A percentile compares a stretch with the other conserved stretches of the same genome.
Conservation (phyloP, 2,797 vertebrate species). For the Phaenicophaeus curvirostris region DNA sequence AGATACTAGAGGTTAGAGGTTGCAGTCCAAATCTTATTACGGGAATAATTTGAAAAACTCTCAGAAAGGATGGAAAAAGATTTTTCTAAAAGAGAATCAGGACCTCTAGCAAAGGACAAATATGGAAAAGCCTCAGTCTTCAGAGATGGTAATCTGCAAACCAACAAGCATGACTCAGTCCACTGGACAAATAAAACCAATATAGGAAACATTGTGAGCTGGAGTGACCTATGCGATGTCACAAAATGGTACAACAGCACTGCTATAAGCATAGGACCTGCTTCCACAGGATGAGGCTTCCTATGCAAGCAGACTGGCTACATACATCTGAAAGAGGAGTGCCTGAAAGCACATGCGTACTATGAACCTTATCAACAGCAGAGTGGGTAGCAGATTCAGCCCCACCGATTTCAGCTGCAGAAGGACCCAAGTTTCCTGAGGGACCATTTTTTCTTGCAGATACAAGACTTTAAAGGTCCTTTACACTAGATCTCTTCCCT, state of each 20-base stretch:
- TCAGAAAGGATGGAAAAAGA: neutral
- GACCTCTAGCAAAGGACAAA: neutral
- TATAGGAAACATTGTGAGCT: neutral
- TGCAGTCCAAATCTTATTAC: neutral
- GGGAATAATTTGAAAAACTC: neutral
- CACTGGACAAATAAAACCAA: neutral
- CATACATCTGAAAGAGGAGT: neutral
- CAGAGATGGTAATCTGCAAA: neutral
- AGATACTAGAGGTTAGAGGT: neutral
- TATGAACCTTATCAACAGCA: neutral
- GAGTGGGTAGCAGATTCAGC: neutral
- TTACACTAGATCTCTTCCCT: neutral
- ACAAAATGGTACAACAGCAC: neutral
- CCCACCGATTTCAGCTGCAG: neutral
- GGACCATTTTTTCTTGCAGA: neutral
- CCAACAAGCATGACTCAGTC: rapidly evolving
- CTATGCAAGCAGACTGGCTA: neutral
- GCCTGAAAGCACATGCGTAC: neutral
- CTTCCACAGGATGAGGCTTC: neutral
- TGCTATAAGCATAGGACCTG: neutral
- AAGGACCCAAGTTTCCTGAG: neutral
- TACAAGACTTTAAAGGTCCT: neutral
- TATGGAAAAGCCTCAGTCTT: neutral
- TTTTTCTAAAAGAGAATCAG: neutral
- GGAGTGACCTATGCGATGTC: neutral